Base-by-base conservation (phyloP, 2,113 vertebrate genomes). In the Platysternon megacephalum region DNA sequence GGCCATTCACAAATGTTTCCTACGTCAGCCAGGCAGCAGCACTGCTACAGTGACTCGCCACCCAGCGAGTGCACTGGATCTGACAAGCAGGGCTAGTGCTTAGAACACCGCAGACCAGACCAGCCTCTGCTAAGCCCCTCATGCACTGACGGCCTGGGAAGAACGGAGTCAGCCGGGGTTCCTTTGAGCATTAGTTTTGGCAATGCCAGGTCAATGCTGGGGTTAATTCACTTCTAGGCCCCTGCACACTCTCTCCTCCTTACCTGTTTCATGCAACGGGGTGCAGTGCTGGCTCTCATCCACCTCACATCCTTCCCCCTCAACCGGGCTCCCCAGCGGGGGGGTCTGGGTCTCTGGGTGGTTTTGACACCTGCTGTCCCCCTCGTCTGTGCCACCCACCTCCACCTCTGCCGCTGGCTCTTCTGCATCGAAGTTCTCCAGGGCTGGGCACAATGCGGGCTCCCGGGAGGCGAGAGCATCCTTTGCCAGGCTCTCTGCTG, bases 301-400 rank as follows among this genome's bases (percentile, higher is more conserved):
- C 4, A 91, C 6, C 4, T 96, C 10, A 46, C 95, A 92, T 83
- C 88, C 93, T 84, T 98, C 96, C 24, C 79, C 96, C 58, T 97
- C 98, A 91, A 94, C 96, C 0, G 81, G 97, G 74, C 97, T 98
- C 98, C 98, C 99, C 98, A 97, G 97, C 95, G 87, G 98, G 86
- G 97, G 98, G 98, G 96, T 98, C 98, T 78, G 99, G 97, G 93
- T 78, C 82, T 97, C 98, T 0, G 39, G 80, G 0, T 81, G 86
- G 72, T 89, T 95, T 0, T 24, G 81, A 55, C 76, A 94, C 48
- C 87, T 29, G 22, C 84, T 55, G 3, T 97, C 96, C 80, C 90
- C 79, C 0, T 96, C 95, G 0, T 93, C 90, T 1, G 90, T 89
- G 92, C 91, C 96, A 42, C 93, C 97, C 88, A 97, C 97, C 92